Base-by-base conservation (phyloP, 1,140 invertebrate genomes). In the Teleogryllus occipitalis region DNA sequence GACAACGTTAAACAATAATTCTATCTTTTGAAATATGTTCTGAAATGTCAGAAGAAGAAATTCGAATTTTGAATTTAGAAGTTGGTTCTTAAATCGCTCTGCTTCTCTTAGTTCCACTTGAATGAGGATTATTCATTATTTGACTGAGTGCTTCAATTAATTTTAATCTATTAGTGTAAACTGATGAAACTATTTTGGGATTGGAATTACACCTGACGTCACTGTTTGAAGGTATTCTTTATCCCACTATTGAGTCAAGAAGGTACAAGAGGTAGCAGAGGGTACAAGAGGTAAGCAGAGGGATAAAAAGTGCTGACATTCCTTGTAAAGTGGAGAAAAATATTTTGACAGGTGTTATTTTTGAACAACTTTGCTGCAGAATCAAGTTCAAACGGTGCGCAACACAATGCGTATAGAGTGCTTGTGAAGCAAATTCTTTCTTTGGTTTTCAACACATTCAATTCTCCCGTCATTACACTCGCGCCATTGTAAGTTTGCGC, bases 401-500 rank as follows among this genome's bases (percentile, higher is more conserved):
- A 27, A 78, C 54, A 75, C 80, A 76, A 74, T 81, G 81, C 22
- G 48, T 75, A 54, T n/a, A n/a, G 10, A 78, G 21, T 48, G 78
- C 80, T 54, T 82, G 54, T n/a, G 81, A 80, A 21, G 48, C 27
- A 47, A 74, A 27, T 79, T 81, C 76, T 47, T n/a, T 81, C 22
- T 48, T 77, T 47, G 47, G 82, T 47, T 65, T 82, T 77, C 8
- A 83, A 46, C 14, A 75, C 82, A 78, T 72, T 65, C 22, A 81
- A 72, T 21, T 76, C 74, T 46, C 49, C 73, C 22, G 82, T 46
- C 79, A 83, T 77, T 10, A 82, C 78, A 48, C 49, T 15, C 8
- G 82, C 81, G 15, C 81, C 82, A 79, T 83, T 77, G 75, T 81
- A 82, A n/a, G n/a, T n/a, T n/a, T n/a, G n/a, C n/a, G n/a, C n/a